These are phyloP conservation scores for Cettia cetti DNA, from an alignment of 2,113 vertebrate species.

Conservation along the genomic window DNA sequence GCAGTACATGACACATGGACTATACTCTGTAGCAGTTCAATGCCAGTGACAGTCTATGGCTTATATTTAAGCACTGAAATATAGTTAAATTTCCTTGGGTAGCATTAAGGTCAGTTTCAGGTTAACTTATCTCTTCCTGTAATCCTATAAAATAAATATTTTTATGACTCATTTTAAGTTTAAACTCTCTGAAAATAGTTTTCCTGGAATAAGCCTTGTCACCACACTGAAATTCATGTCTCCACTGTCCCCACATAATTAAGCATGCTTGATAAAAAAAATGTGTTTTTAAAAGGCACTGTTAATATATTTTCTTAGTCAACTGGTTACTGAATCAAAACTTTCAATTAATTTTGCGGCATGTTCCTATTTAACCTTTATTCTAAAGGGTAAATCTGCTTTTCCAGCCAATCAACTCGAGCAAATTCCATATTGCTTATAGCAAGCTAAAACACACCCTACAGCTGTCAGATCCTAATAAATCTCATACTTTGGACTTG, in stretches of 20 bases:
- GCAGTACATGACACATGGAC: neutral
- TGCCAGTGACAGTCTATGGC: neutral
- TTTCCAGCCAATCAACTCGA: neutral
- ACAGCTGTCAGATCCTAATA: conserved; percentile 34
- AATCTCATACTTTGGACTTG: conserved; percentile 29
- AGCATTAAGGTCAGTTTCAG: conserved; percentile 11
- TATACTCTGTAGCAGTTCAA: neutral
- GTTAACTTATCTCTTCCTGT: neutral
- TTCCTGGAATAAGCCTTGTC: neutral
- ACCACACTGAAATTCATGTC: neutral
- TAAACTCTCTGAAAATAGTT: neutral
- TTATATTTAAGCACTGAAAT: conserved; percentile 40
- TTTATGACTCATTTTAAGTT: neutral
- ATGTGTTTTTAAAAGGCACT: neutral
- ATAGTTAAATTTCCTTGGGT: neutral
- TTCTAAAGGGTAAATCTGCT: neutral
- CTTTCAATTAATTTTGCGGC: neutral
- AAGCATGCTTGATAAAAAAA: neutral
- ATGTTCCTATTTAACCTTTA: neutral
- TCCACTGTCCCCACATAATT: neutral
- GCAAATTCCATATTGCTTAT: conserved; percentile 49
- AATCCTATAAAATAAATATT: conserved; percentile 18
- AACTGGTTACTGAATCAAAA: neutral
- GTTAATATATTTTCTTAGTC: neutral
- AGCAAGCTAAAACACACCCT: conserved; percentile 39